Evolutionary conservation across 2,113 vertebrate genomes (phyloP).

Genomic region (Neomonachus schauinslandi): DNA sequence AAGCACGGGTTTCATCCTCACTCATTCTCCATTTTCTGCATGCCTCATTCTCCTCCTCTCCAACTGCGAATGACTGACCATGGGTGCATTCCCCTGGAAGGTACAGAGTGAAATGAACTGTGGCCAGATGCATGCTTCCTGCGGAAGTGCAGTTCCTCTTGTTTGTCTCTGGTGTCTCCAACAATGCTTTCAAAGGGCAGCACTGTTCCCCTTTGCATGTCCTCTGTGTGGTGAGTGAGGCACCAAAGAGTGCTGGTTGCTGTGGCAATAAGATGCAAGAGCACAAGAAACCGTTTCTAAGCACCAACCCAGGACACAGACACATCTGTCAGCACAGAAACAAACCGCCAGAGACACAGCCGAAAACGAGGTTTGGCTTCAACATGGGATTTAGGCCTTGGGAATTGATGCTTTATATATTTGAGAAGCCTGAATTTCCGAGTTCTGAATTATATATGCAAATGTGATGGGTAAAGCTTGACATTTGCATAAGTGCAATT

Average conservation of each 20-base stretch:
- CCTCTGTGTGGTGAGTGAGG: slow-evolving; percentile 51
- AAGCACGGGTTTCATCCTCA: slow-evolving; percentile 22
- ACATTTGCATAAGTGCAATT: neutral
- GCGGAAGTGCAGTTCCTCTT: slow-evolving; percentile 49
- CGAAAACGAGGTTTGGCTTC: slow-evolving; percentile 67
- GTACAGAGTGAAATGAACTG: slow-evolving; percentile 74
- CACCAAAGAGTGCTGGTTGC: slow-evolving; percentile 67
- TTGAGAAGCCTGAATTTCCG: neutral
- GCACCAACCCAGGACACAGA: slow-evolving; percentile 65
- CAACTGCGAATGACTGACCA: neutral
- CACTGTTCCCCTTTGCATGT: neutral
- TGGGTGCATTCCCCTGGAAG: slow-evolving; percentile 84
- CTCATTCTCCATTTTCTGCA: neutral
- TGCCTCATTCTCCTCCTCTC: neutral
- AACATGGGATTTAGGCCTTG: neutral
- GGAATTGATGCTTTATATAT: neutral
- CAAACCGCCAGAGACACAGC: neutral
- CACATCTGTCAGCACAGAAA: slow-evolving; percentile 63
- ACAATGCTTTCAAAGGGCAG: slow-evolving; percentile 24
- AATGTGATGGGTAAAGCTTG: neutral
- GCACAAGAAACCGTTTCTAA: slow-evolving; percentile 74
- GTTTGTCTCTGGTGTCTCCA: slow-evolving; percentile 62
- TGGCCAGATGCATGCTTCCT: slow-evolving; percentile 77
- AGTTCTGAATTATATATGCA: neutral
- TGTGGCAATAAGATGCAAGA: slow-evolving; percentile 78